phyloP scores from a whole-genome alignment of 2,113 vertebrate species.

The Suricata suricatta region DNA sequence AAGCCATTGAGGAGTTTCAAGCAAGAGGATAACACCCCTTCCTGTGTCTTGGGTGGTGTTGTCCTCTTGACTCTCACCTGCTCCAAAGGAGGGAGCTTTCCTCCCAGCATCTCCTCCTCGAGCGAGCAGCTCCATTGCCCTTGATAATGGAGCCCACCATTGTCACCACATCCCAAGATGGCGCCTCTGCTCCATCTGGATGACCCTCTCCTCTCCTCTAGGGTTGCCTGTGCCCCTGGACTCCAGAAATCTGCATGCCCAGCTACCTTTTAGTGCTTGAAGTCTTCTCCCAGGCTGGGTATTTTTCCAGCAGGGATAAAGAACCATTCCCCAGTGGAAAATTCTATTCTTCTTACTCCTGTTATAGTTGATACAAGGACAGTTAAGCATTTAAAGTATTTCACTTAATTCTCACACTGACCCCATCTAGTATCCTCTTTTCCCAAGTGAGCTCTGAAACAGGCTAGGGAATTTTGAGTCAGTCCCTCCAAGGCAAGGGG shows the following conservation, averaged over 20 bases:
- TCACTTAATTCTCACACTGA: background rate
- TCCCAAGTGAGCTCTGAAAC: background rate
- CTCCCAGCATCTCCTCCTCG: background rate
- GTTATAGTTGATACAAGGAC: background rate
- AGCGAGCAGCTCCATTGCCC: too few relatives aligned
- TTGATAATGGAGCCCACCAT: accelerated
- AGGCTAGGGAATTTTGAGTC: background rate
- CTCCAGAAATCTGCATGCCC: background rate
- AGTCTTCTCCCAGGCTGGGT: background rate
- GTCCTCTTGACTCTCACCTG: too few relatives aligned
- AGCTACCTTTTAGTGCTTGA: background rate
- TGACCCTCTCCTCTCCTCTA: background rate
- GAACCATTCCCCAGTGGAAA: background rate
- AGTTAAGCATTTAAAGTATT: background rate
- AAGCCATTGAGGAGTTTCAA: background rate
- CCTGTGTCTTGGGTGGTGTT: background rate
- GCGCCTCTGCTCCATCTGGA: background rate
- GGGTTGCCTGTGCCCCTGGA: background rate
- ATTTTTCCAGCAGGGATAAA: background rate
- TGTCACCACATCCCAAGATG: background rate
- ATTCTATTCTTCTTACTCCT: background rate
- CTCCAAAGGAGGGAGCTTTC: background rate
- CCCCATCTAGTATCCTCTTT: background rate
- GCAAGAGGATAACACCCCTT: background rate
- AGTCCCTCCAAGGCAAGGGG: background rate